Conservation (phyloP, 2,888 invertebrate genomes). For the Macrosoma leucophasiata region DNA sequence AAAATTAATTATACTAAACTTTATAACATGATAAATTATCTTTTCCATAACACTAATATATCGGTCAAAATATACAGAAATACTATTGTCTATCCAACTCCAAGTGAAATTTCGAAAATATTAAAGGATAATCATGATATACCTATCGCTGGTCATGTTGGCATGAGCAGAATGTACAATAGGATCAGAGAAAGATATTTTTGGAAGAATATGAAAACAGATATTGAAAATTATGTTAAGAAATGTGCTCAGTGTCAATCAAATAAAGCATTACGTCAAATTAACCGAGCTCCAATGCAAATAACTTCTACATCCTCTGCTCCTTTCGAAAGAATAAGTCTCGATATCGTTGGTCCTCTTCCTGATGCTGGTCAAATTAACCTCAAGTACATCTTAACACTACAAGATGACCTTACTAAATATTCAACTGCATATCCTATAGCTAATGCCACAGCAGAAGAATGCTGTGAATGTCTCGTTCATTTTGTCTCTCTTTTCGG, state of each 20-base stretch:
- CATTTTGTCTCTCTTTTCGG: slow-evolving; percentile 38
- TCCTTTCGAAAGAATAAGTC: slow-evolving; percentile 22
- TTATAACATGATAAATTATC: slow-evolving; percentile 17
- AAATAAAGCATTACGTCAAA: slow-evolving; percentile 23
- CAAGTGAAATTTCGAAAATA: slow-evolving; percentile 20
- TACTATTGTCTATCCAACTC: slow-evolving; percentile 22
- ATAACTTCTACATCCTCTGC: slow-evolving; percentile 26
- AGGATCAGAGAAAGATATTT: slow-evolving; percentile 21
- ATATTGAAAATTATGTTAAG: slow-evolving; percentile 26
- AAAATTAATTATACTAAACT: slow-evolving; percentile 20
- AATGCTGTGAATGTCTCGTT: slow-evolving; percentile 26
- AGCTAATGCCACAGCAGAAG: slow-evolving; percentile 19
- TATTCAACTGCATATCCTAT: slow-evolving; percentile 16
- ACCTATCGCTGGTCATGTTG: slow-evolving; percentile 26
- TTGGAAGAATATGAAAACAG: slow-evolving; percentile 26
- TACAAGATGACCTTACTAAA: slow-evolving; percentile 18
- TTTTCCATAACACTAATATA: slow-evolving; percentile 24
- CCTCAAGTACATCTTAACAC: slow-evolving; percentile 22
- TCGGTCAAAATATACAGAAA: slow-evolving; percentile 24
- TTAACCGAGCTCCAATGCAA: slow-evolving; percentile 26
- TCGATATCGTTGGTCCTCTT: slow-evolving; percentile 27
- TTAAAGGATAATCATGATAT: slow-evolving; percentile 26
- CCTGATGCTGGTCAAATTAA: slow-evolving; percentile 23
- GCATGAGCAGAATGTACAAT: slow-evolving; percentile 21
- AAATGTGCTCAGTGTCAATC: slow-evolving; percentile 20